phyloP scores from a whole-genome alignment of 2,888 invertebrate species.

The Aleiodes testaceus region DNA sequence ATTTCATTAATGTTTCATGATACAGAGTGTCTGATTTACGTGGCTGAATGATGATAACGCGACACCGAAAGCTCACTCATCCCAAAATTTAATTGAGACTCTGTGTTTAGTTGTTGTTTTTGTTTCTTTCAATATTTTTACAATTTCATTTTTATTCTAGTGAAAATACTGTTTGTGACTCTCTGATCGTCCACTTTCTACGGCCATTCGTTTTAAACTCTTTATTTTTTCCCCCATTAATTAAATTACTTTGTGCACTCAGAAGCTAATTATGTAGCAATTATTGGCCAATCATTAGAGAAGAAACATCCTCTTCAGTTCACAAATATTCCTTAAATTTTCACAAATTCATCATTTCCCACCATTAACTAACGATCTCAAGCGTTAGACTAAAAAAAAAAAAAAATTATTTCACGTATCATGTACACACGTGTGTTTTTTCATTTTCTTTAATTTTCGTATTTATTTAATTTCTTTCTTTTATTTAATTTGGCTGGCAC shows the following conservation, averaged over 20 bases:
- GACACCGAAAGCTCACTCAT: constrained; percentile 22
- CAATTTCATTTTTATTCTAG: constrained; percentile 35
- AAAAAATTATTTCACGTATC: constrained; percentile 19
- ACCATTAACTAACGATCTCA: constrained; percentile 5
- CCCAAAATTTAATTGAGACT: background rate
- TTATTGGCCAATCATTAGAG: constrained; percentile 22
- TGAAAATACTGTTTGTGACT: constrained; percentile 45
- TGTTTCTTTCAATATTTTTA: constrained; percentile 1
- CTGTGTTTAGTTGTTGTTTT: background rate
- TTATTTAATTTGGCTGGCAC: constrained; percentile 5
- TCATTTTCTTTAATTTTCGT: background rate
- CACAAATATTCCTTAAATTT: background rate
- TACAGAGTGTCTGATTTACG: constrained; percentile 25
- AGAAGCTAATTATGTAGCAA: constrained; percentile 35
- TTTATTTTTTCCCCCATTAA: background rate
- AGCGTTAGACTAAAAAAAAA: constrained; percentile 24
- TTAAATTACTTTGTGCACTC: constrained; percentile 36
- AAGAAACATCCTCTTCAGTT: constrained; percentile 2
- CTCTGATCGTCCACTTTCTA: constrained; percentile 36
- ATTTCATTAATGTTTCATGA: constrained; percentile 2
- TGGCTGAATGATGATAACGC: constrained; percentile 10
- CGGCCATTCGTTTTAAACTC: constrained; percentile 10
- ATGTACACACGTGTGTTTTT: constrained; percentile 1
- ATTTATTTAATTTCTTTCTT: background rate
- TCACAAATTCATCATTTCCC: background rate